A percentile compares a stretch with the other conserved stretches of the same genome.
Evolutionary conservation across 2,888 invertebrate species (phyloP).

Genomic region (Diaperis boleti): DNA sequence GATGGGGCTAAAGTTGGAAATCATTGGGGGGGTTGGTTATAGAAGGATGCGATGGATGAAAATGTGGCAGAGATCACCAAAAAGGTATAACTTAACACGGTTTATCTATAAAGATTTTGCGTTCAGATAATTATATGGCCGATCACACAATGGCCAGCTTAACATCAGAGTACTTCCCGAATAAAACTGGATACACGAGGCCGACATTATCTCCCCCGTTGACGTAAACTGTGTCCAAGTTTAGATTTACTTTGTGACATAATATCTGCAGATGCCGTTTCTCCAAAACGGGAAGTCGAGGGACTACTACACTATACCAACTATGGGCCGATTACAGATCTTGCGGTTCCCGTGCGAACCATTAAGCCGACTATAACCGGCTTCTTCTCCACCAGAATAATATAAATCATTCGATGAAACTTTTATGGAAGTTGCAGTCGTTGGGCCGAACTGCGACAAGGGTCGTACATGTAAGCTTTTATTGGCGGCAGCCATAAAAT

Average conservation of each 20-base stretch:
- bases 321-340: conserved; percentile 25
- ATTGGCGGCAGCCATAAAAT: conserved; percentile 34
- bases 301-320: conserved; percentile 1
- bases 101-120: too few relatives aligned
- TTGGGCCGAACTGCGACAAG: conserved; percentile 36
- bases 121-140: too few relatives aligned
- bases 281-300: neutral
- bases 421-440: conserved; percentile 39
- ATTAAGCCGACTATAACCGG: conserved; percentile 12
- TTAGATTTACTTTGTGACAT: neutral
- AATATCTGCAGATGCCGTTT: neutral
- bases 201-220: too few relatives aligned
- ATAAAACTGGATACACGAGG: too few relatives aligned
- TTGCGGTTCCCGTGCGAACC: conserved; percentile 29
- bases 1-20: too few relatives aligned
- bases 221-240: neutral
- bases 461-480: conserved; percentile 38
- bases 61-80: too few relatives aligned
- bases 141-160: too few relatives aligned
- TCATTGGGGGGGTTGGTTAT: too few relatives aligned
- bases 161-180: too few relatives aligned
- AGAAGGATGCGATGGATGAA: too few relatives aligned
- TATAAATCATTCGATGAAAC: conserved; percentile 41
- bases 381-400: conserved; percentile 27
- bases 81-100: too few relatives aligned